A percentile compares a stretch with the other conserved stretches of the same genome.
phyloP scores from a whole-genome alignment of 2,113 vertebrate species.

The Dendrocopos noguchii region DNA sequence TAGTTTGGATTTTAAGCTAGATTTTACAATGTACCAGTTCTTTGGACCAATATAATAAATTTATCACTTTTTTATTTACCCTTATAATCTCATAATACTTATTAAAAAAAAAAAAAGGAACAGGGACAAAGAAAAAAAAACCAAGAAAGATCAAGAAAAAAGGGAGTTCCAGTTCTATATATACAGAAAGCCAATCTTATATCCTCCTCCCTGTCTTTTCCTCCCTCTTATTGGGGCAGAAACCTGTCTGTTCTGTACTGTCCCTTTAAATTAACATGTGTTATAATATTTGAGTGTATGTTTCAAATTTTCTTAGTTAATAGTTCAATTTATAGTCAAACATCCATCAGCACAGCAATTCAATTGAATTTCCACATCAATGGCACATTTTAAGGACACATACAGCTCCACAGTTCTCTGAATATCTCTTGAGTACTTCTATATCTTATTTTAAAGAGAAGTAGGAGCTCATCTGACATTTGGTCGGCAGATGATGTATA shows the following conservation, averaged over 20 bases:
- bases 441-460: slow-evolving; percentile 3
- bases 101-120: neutral
- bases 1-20: neutral
- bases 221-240: neutral
- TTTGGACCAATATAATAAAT: neutral
- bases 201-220: neutral
- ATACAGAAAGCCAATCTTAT: neutral
- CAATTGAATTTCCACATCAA: neutral
- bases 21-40: neutral
- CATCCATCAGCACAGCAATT: neutral
- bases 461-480: slow-evolving; percentile 4
- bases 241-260: neutral
- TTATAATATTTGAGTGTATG: neutral
- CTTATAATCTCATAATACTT: neutral
- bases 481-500: neutral
- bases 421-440: neutral
- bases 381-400: neutral
- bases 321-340: neutral
- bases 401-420: neutral
- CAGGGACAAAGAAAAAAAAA: neutral
- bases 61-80: neutral
- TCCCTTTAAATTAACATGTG: neutral
- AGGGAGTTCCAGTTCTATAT: neutral
- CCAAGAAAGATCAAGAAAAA: neutral
- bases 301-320: slow-evolving; percentile 1